These are phyloP conservation scores for Kryptolebias marmoratus DNA, from an alignment of 2,113 vertebrate genomes.

Conservation along the genomic window DNA sequence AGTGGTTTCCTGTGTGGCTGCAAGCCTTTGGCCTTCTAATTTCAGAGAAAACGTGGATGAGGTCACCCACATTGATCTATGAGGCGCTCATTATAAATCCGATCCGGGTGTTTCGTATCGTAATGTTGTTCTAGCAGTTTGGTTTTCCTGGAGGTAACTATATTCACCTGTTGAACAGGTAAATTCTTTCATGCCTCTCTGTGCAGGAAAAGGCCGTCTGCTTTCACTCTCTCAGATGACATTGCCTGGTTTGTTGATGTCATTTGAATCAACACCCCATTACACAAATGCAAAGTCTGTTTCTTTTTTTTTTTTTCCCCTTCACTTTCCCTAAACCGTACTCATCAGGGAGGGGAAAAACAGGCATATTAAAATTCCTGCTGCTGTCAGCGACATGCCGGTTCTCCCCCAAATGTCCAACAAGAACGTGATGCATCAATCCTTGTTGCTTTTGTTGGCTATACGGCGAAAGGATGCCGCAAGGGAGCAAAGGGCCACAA, in stretches of 20 bases:
- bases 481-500: not conserved
- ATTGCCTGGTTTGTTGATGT: not conserved
- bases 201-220: not conserved
- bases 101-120: not conserved
- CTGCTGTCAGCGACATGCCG: not conserved
- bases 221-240: not conserved
- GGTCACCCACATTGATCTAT: constrained; percentile 1
- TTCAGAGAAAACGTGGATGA: constrained; percentile 28
- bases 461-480: not conserved
- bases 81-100: constrained; percentile 15
- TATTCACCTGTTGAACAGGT: not conserved
- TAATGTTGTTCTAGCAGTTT: not conserved
- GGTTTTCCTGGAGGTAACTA: not conserved
- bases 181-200: not conserved
- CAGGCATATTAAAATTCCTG: not conserved
- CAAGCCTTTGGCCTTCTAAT: constrained; percentile 11
- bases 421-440: not conserved
- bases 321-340: not conserved
- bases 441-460: not conserved
- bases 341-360: not conserved
- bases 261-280: not conserved
- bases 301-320: not conserved
- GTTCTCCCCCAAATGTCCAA: not conserved
- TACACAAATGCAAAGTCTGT: not conserved
- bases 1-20: constrained; percentile 25